These are phyloP conservation scores for Dryadula phaetusa DNA, from an alignment of 2,888 invertebrate species.

Conservation along the genomic window DNA sequence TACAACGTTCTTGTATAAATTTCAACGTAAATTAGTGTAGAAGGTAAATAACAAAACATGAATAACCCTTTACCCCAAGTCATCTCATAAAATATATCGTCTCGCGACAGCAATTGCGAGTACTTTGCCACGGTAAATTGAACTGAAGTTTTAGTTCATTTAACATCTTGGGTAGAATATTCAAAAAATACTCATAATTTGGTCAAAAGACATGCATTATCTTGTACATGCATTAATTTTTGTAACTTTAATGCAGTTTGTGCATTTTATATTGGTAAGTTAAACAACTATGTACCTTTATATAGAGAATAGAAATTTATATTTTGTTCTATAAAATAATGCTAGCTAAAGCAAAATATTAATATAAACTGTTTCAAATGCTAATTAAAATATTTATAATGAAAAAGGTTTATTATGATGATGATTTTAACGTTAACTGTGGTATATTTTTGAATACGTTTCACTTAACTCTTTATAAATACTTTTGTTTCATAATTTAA, in stretches of 20 bases:
- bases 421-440: not conserved
- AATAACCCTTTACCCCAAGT: conserved; percentile 50
- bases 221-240: not conserved
- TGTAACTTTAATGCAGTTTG: not conserved
- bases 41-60: conserved; percentile 45
- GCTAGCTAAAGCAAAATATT: conserved; percentile 5
- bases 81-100: conserved; percentile 48
- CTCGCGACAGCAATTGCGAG: conserved; percentile 44
- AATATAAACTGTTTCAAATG: not conserved
- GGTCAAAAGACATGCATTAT: conserved; percentile 19
- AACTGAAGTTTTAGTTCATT: conserved; percentile 47
- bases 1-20: conserved; percentile 28
- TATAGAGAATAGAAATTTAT: conserved; percentile 13
- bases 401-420: conserved; percentile 4
- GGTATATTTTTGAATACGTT: conserved; percentile 3
- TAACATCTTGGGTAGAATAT: conserved; percentile 37
- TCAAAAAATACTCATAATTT: conserved; percentile 34
- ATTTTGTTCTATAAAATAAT: conserved; percentile 4
- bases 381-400: conserved; percentile 16
- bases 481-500: not conserved
- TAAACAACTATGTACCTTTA: not conserved
- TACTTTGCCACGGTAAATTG: conserved; percentile 45
- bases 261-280: conserved; percentile 4
- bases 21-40: conserved; percentile 37
- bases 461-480: conserved; percentile 9